Conservation (phyloP, 2,797 vertebrate genomes). For the Benthosema pterotum region DNA sequence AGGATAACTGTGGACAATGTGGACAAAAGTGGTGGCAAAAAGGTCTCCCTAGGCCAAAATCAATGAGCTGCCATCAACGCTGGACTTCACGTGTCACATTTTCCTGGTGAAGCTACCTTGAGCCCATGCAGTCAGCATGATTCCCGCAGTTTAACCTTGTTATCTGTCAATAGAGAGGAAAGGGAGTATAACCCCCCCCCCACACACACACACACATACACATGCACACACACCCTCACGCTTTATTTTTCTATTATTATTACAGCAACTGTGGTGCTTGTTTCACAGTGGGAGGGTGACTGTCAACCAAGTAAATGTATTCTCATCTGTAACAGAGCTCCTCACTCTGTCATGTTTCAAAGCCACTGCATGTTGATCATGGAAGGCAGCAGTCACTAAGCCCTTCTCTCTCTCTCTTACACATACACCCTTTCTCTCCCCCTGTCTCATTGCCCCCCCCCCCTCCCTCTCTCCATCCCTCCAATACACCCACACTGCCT, state of each 20-base stretch:
- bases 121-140: slow-evolving; percentile 60
- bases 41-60: slow-evolving; percentile 53
- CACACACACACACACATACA: no score
- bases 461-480: slow-evolving; percentile 47
- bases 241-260: no score
- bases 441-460: background rate
- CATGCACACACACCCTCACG: no score
- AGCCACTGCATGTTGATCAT: slow-evolving; percentile 55
- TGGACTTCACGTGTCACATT: slow-evolving; percentile 72
- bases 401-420: slow-evolving; percentile 4
- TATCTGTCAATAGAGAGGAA: slow-evolving; percentile 70
- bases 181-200: slow-evolving; percentile 19
- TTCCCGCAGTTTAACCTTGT: slow-evolving; percentile 72
- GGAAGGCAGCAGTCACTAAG: slow-evolving; percentile 30
- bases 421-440: background rate
- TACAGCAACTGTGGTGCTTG: slow-evolving; percentile 53
- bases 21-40: slow-evolving; percentile 28
- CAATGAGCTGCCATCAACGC: slow-evolving; percentile 65
- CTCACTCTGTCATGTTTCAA: slow-evolving; percentile 34
- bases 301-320: slow-evolving; percentile 64
- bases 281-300: slow-evolving; percentile 61
- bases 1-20: slow-evolving; percentile 17
- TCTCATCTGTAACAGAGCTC: slow-evolving; percentile 60
- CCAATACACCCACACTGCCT: slow-evolving; percentile 52
- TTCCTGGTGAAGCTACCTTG: slow-evolving; percentile 49